Conservation (phyloP, 92 coral and sea anemone genomes). For the Hydrozoanthus gracilis region DNA sequence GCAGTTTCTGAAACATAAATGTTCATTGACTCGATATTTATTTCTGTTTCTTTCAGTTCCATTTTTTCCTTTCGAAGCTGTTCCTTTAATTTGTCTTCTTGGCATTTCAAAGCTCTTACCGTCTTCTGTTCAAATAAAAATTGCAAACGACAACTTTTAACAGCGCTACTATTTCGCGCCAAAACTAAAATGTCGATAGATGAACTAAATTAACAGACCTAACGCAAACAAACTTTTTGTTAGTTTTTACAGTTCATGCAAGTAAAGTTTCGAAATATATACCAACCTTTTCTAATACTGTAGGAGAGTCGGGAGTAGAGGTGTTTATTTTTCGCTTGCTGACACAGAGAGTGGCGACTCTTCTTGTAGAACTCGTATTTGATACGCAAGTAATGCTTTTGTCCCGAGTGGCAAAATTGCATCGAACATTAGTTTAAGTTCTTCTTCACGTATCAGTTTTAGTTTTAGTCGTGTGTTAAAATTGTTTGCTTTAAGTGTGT, state of each 20-base stretch:
- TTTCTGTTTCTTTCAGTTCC: constrained; percentile 49
- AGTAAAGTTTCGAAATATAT: neutral
- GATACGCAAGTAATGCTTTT: neutral
- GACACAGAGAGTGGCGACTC: neutral
- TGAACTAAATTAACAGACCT: neutral
- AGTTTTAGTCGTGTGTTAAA: too few species aligned
- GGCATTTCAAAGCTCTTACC: constrained; percentile 34
- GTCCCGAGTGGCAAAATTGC: neutral
- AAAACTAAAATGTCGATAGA: neutral
- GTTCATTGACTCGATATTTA: constrained; percentile 61
- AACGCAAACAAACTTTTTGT: neutral
- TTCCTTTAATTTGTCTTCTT: constrained; percentile 42
- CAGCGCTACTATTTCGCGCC: neutral
- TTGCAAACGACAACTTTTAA: neutral
- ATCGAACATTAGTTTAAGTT: too few species aligned
- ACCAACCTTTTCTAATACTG: neutral
- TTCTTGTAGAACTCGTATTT: neutral
- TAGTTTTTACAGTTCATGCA: neutral
- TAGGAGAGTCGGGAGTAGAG: neutral
- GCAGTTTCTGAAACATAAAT: constrained; percentile 49
- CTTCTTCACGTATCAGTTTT: too few species aligned
- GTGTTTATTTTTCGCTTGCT: too few species aligned
- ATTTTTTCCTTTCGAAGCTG: constrained; percentile 35
- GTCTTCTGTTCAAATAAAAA: neutral
- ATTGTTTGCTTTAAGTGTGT: too few species aligned